Evolutionary conservation across 2,797 vertebrate genomes (phyloP).

Genomic region (Paratrypauchen microcephalus): DNA sequence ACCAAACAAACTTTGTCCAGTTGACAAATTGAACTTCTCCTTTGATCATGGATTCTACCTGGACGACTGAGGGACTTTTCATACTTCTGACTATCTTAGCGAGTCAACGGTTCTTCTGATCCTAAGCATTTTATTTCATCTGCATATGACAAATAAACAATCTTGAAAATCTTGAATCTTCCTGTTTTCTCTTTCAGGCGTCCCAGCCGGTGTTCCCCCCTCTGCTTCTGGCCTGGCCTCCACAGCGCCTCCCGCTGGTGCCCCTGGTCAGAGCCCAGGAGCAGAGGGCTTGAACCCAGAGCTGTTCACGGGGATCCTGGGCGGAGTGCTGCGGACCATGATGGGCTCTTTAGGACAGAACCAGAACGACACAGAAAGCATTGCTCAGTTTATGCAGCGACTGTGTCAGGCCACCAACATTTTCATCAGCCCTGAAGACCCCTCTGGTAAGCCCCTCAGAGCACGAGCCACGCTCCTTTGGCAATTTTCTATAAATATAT

Average conservation of each 20-base stretch:
- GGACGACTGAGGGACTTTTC: no score
- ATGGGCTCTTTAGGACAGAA: constrained; percentile 87
- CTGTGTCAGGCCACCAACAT: constrained; percentile 89
- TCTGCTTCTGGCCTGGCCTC: constrained; percentile 35
- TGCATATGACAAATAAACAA: no score
- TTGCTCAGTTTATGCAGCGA: constrained; percentile 90
- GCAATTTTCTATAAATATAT: no score
- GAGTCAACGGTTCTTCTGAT: no score
- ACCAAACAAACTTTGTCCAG: no score
- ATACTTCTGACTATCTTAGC: no score
- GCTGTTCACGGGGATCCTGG: constrained; percentile 90
- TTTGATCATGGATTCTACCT: no score
- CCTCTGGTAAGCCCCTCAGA: constrained; percentile 72
- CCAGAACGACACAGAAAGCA: constrained; percentile 89
- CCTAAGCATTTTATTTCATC: no score
- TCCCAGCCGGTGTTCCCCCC: constrained; percentile 69
- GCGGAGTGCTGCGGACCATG: constrained; percentile 88
- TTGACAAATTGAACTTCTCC: no score
- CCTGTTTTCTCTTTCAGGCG: constrained; percentile 43
- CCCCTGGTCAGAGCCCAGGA: constrained; percentile 33
- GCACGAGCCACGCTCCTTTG: no score
- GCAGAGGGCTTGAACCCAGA: constrained; percentile 84
- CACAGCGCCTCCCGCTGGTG: background rate
- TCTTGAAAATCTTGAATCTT: no score
- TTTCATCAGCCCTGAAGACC: constrained; percentile 88